A percentile compares a stretch with the other conserved stretches of the same genome.
These are phyloP conservation scores for Pelodytes ibericus DNA, from an alignment of 2,797 vertebrate species.

Conservation along the genomic window DNA sequence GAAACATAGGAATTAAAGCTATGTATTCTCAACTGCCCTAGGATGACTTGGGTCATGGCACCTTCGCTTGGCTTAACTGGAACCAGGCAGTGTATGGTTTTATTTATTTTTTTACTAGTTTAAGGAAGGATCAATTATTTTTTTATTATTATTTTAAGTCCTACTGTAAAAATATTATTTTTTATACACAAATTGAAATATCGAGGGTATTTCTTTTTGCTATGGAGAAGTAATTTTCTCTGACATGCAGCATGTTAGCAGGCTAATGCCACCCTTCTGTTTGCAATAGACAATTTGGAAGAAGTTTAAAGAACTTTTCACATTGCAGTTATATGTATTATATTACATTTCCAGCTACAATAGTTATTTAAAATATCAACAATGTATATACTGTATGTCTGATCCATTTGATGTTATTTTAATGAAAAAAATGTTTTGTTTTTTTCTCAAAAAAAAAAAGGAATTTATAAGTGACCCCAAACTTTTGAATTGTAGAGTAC, in stretches of 20 bases:
- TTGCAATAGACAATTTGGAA: neutral
- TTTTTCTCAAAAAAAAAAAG: no score
- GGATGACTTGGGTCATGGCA: slow-evolving; percentile 2
- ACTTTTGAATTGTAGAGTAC: no score
- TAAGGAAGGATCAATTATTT: slow-evolving; percentile 35
- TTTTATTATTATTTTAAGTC: slow-evolving; percentile 26
- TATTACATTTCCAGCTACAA: no score
- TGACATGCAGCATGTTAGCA: neutral
- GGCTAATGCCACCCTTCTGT: no score
- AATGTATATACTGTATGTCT: no score
- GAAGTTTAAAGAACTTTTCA: neutral
- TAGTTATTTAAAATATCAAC: no score
- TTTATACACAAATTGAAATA: neutral
- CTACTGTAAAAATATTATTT: slow-evolving; percentile 22
- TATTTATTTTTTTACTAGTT: slow-evolving; percentile 28
- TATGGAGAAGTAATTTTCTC: neutral
- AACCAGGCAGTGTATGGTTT: slow-evolving; percentile 31
- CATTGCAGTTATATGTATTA: no score
- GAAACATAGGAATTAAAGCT: no score
- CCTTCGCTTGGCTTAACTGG: slow-evolving; percentile 9
- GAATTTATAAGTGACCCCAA: no score
- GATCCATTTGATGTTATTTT: no score
- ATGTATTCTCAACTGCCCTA: neutral
- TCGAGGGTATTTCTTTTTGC: neutral
- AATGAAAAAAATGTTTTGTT: no score